These are phyloP conservation scores for Apodemus sylvaticus DNA, from an alignment of 2,113 vertebrate species.

Conservation along the genomic window DNA sequence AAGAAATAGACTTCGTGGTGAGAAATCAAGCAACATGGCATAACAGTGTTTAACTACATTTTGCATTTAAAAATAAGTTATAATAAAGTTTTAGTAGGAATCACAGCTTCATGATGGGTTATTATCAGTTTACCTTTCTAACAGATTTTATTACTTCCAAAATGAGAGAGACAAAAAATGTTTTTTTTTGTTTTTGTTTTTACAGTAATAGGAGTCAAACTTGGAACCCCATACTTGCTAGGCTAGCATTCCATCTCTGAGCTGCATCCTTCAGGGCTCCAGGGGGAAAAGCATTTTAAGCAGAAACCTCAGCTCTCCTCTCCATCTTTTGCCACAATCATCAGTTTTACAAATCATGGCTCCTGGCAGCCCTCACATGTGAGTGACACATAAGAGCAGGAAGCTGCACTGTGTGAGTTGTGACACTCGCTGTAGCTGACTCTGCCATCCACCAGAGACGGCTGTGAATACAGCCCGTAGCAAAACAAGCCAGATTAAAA, in stretches of 20 bases:
- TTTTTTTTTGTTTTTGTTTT: neutral
- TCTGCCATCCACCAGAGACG: neutral
- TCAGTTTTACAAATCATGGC: neutral
- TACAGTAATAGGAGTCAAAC: neutral
- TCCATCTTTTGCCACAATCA: neutral
- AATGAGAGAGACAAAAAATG: neutral
- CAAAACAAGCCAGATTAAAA: neutral
- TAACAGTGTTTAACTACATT: conserved; percentile 30
- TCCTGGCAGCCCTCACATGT: neutral
- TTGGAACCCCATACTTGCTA: neutral
- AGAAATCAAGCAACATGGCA: conserved; percentile 52
- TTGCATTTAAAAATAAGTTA: conserved; percentile 39
- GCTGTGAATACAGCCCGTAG: neutral
- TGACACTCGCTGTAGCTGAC: neutral
- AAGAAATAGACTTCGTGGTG: conserved; percentile 17
- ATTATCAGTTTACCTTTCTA: conserved; percentile 12
- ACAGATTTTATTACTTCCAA: conserved; percentile 26
- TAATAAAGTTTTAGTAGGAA: neutral
- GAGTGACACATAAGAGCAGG: neutral
- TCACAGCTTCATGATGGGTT: neutral
- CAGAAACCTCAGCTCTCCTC: neutral
- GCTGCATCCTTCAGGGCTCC: neutral
- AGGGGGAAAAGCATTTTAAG: neutral
- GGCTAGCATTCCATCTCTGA: neutral
- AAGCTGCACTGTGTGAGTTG: neutral